Percentiles rank a stretch among this genome's conserved stretches.
These are phyloP conservation scores for Empis livida DNA, from an alignment of 2,888 invertebrate species.

Conservation along the genomic window DNA sequence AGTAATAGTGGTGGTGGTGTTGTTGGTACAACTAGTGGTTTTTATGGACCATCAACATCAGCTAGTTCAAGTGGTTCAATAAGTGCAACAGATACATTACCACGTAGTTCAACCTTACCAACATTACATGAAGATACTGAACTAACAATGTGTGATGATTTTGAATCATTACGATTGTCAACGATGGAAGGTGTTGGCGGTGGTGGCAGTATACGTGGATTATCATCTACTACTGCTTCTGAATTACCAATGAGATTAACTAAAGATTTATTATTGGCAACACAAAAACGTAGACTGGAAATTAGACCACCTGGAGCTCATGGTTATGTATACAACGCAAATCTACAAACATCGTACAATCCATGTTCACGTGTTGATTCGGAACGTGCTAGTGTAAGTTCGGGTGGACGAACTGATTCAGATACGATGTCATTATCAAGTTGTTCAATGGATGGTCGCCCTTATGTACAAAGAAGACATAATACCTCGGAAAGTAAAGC, in stretches of 20 bases:
- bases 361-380: conserved; percentile 92
- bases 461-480: conserved; percentile 34
- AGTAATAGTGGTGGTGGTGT: conserved; percentile 16
- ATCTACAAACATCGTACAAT: conserved; percentile 62
- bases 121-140: conserved; percentile 81
- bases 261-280: conserved; percentile 65
- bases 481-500: conserved; percentile 34
- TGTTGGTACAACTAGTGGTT: conserved; percentile 9
- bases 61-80: conserved; percentile 35
- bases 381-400: conserved; percentile 87
- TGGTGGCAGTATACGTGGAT: not conserved
- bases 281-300: conserved; percentile 61
- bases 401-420: conserved; percentile 79
- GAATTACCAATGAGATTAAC: conserved; percentile 51
- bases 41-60: conserved; percentile 34
- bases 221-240: conserved; percentile 22
- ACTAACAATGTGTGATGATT: conserved; percentile 39
- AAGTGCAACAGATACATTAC: conserved; percentile 37
- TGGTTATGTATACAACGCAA: conserved; percentile 45
- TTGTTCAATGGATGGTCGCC: conserved; percentile 53
- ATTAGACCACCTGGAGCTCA: conserved; percentile 43
- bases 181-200: not conserved
- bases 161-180: conserved; percentile 25
- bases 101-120: conserved; percentile 50
- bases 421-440: conserved; percentile 82